Percentiles rank a stretch among this genome's conserved stretches.
Conservation (phyloP, 2,888 invertebrate genomes). For the Tiliacea aurago region DNA sequence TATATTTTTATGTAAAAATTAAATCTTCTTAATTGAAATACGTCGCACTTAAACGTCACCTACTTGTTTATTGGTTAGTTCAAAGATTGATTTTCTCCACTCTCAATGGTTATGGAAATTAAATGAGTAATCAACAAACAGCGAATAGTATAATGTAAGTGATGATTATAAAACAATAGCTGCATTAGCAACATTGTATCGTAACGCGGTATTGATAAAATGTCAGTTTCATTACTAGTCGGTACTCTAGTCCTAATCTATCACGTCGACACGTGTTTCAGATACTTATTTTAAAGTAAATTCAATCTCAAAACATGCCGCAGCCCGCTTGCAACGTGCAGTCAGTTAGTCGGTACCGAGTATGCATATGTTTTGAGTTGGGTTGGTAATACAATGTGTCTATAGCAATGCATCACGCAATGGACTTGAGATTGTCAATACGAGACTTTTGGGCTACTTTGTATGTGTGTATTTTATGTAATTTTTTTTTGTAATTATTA, state of each 20-base stretch:
- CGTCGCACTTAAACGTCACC: background rate
- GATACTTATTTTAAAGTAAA: background rate
- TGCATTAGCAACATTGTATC: background rate
- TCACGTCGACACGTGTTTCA: background rate
- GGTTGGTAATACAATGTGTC: background rate
- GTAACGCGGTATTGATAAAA: background rate
- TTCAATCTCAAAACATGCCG: background rate
- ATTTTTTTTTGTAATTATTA: no score
- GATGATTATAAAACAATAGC: background rate
- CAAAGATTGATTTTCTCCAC: background rate
- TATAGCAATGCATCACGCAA: background rate
- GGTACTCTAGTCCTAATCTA: background rate
- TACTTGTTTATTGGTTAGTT: background rate
- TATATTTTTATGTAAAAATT: no score
- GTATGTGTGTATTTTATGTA: no score
- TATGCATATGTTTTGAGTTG: background rate
- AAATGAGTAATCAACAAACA: slow-evolving; percentile 14
- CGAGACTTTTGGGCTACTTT: no score
- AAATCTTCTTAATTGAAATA: background rate
- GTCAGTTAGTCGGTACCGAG: background rate
- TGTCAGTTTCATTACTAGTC: background rate
- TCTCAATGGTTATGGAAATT: slow-evolving; percentile 3
- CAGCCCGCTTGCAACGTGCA: no score
- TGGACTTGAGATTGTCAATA: no score
- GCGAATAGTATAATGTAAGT: no score